A percentile compares a stretch with the other conserved stretches of the same genome.
phyloP scores from a whole-genome alignment of 2,113 vertebrate species.

The Corythoichthys intestinalis region DNA sequence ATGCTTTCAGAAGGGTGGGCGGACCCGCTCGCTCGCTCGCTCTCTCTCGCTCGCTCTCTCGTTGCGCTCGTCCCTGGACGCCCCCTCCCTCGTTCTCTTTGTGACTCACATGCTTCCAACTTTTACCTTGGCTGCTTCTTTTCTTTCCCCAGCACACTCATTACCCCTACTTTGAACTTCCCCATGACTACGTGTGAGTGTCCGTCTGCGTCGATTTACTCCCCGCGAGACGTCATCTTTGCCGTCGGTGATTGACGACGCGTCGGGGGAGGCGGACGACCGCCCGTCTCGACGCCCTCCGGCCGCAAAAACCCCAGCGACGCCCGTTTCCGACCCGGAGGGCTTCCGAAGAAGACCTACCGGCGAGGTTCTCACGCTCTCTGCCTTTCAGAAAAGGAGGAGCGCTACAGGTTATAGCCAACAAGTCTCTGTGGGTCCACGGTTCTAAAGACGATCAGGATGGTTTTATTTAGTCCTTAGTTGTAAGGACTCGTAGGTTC shows the following conservation, averaged over 20 bases:
- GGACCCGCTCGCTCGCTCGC: slow-evolving; percentile 32
- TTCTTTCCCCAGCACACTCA: not conserved
- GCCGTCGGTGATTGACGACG: not conserved
- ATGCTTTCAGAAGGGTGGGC: slow-evolving; percentile 31
- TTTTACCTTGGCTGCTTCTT: slow-evolving; percentile 30
- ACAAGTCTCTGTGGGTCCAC: too few species aligned
- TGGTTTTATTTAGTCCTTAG: too few species aligned
- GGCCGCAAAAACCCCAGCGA: not conserved
- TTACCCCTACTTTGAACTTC: slow-evolving; percentile 1
- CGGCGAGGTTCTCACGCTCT: too few species aligned
- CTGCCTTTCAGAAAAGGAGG: too few species aligned
- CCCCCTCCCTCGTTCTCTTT: slow-evolving; percentile 24
- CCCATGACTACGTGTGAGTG: not conserved
- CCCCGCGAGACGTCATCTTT: slow-evolving; percentile 2
- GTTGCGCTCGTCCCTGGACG: not conserved
- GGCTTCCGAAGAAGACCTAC: not conserved
- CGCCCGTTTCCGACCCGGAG: not conserved
- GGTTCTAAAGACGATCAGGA: too few species aligned
- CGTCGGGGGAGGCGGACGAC: not conserved
- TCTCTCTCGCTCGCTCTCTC: slow-evolving; percentile 27
- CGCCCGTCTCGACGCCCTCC: not conserved
- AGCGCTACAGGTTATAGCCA: too few species aligned
- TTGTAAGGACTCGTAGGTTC: too few species aligned
- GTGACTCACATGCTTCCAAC: slow-evolving; percentile 50
- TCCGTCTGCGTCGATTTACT: not conserved